Evolutionary conservation across 2,888 invertebrate genomes (phyloP), one percentile per base, ranked within the genome.

Genomic region (Cataglyphis livida): DNA sequence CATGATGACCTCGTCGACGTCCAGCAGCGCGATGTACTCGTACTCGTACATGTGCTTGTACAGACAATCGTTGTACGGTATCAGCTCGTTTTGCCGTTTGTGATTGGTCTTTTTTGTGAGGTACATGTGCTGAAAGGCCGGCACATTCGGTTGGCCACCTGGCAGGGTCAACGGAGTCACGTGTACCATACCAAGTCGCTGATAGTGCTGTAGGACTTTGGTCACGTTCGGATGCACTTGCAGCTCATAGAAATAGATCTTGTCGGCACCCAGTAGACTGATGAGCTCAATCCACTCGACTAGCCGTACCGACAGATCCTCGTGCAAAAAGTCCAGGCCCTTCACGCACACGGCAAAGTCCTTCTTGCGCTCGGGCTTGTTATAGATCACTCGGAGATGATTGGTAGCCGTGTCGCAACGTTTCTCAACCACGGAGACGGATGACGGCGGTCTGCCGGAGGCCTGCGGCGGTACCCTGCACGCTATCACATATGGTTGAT

Each of bases 41-140:
- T 98, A 99, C 88, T 97, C 96, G 94, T 98, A 98, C 95, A 99
- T 96, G 94, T 99, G 98, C 94, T 98, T 97, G 95, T 99, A 99
- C 78, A 99, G 96, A 93, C 99, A 99, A 95, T 99, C 99, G 95
- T 99, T 99, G 95, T 99, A 99, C 15, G 99, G 98, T 91, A 99
- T 98, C 84, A 99, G 96, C 95, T 99, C 99, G 95, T 98, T 98
- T 94, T 98, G 98, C 18, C 99, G 96, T 95, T 99, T 99, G 95
- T 98, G 98, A 92, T 98, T 98, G 44, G 98, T 97, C 95, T 98
- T 98, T 94, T 98, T 98, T 82, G 97, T 97, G 73, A 99, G 96
- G 93, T 98, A 99, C 95, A 98, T 96, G 94, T 98, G 98, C 93
- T 98, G 98, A 91, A 98, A 97, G 0, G 97, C 97, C 0, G 98